Base-by-base conservation (phyloP, 2,113 vertebrate species). In the Ptilonorhynchus violaceus region DNA sequence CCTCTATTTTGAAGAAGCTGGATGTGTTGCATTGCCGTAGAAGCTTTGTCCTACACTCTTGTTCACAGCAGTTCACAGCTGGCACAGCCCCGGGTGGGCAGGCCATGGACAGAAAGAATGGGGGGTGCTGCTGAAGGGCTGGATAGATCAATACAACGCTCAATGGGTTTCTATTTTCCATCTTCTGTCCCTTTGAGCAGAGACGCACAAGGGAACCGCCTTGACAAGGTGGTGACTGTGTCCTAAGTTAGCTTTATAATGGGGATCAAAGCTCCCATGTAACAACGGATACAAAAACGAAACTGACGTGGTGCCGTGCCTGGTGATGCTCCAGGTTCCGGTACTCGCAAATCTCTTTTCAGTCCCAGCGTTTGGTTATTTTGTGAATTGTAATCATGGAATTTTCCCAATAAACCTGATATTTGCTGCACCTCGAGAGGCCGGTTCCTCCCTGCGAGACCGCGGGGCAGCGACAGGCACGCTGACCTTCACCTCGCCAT, bases 251-350 rank as follows among this genome's bases (percentile, higher is more conserved):
- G 6, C 19, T 76, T 25, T 41, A 1, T 11, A n/a, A 37, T 0
- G 3, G 44, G 6, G 13, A 17, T 30, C 11, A 4, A 2, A 0
- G 30, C 44, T 77, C 7, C 28, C 1, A 0, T 1, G 5, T 13
- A 58, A n/a, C 25, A 27, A 39, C 78, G 15, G 27, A 16, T 24
- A 15, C 3, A n/a, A 30, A 41, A 15, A 7, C 0, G 8, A 35
- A 21, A 21, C 6, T 3, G 9, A 4, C 0, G 0, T 1, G 25
- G 0, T 2, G 24, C 0, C 0, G 7, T 42, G 25, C 49, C 13
- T 0, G 3, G 11, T n/a, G 44, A 10, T 6, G 15, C 13, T 56
- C 6, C 42, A 15, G 5, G 2, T 50, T 18, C 46, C 35, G 1
- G 25, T 5, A 8, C 23, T 7, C 7, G 13, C 22, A 37, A n/a